Base-by-base conservation (phyloP, 2,888 invertebrate species). In the Drosophila demipolita region DNA sequence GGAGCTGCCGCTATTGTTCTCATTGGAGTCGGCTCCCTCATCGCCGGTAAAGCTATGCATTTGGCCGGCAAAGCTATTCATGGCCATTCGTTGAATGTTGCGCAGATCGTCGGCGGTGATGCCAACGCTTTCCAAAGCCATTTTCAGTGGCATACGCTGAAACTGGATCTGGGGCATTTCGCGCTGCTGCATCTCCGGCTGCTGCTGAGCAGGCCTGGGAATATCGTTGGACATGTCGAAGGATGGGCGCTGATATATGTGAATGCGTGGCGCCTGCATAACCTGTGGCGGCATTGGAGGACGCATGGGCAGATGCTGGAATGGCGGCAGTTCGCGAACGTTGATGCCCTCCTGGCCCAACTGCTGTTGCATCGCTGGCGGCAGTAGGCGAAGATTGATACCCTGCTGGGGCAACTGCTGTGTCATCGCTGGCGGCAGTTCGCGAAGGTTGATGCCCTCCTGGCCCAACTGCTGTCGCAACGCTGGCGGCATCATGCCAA, bases 241-340 rank as follows among this genome's bases (percentile, higher is more conserved):
- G 72, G 91, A 90, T 68, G 92, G 92, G 60, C 91, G 90, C 75
- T 94, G 93, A 76, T 93, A 93, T 62, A 93, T 92, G 58, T 93
- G 93, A 64, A 93, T 93, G 85, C 92, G 93, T 45, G 94, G 94
- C 0, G 94, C 93, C 79, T 94, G 94, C 91, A 94, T 93, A 67
- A 93, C 89, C 87, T 93, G 90, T 75, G 92, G 91, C 73, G 92
- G 93, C 92, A 92, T 92, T 5, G 92, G 92, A 36, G 92, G 91
- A 55, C 93, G 93, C 87, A 92, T 93, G 60, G 92, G 92, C 89
- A 93, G 87, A 61, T 93, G 93, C 81, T 94, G 93, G 86, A 91
- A 92, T 49, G 92, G 92, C 32, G 92, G 91, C 88, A 92, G 66
- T 78, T 92, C 91, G 48, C 92, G 92, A 35, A 92, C 90, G 78